Evolutionary conservation across 2,888 invertebrate genomes (phyloP), one percentile per base, ranked within the genome.

Genomic region (Pilophorus perplexus): DNA sequence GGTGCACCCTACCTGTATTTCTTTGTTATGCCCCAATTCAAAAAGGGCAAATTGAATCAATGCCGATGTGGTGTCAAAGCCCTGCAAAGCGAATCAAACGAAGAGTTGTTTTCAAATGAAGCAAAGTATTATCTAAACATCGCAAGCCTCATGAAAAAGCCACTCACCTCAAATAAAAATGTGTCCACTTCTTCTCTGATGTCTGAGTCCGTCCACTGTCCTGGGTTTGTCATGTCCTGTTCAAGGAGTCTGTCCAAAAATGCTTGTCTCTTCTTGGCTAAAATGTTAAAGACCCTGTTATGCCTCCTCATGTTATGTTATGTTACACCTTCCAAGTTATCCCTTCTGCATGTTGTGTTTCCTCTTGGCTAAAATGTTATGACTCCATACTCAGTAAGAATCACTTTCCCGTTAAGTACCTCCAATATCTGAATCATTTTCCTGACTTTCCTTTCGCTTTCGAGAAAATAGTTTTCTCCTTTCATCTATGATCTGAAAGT

Each of bases 31-130:
- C 1, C 68, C 67, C 14, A 72, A 44, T 44, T 67, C 64, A 46
- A 62, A 64, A 6, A 70, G 40, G 6, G 65, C 54, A 40, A 70
- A 72, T 22, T 46, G 54, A 18, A 72, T 55, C 8, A 67, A 67
- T 8, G 69, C 52, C 0, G 70, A 62, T 20, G 72, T 72, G 10
- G 72, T 71, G 48, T 72, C 72, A 40, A 70, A 68, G 5, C 66
- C 70, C 71, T 71, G 59, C 25, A 66, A 62, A 33, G 12, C 12
- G 33, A 33, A 33, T 33, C 8, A 33, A 33, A 12, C n/a, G n/a
- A n/a, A n/a, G n/a, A n/a, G n/a, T n/a, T n/a, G n/a, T n/a, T n/a
- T n/a, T n/a, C n/a, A n/a, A n/a, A n/a, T n/a, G n/a, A 33, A 33
- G 33, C 33, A 12, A 33, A 33, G 12, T 33, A 33, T 33, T 33